Evolutionary conservation across 2,797 vertebrate genomes (phyloP), one percentile per base, ranked within the genome.

Genomic region (Arnoldichthys spilopterus): DNA sequence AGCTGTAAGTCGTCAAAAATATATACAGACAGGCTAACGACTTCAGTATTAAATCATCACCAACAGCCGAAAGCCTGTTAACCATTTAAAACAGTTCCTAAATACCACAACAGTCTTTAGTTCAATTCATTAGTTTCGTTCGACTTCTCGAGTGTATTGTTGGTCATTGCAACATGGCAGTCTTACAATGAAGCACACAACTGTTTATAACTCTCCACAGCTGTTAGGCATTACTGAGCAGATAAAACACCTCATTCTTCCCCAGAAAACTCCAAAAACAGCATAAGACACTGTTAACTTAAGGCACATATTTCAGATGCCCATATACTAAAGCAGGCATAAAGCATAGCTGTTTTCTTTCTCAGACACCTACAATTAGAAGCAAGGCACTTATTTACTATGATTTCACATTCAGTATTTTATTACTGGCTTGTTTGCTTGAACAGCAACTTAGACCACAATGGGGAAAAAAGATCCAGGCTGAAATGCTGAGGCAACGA

Each of bases 221-320:
- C 85, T 82, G 80, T 76, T 72, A 82, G 66, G 43, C 68, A 77
- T 84, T 84, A 83, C 51, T 28, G 51, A 61, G 47, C 63, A 80
- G 68, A 83, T 79, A 75, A 84, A 84, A 77, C 70, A 45, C 76
- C 69, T 70, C 54, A 59, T 74, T 80, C 63, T 76, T 78, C 20
- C 37, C 56, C 45, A 61, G 63, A 74, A 40, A 43, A 76, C 58
- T 63, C 54, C 15, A 28, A 69, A 73, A 69, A 47, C 53, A 74
- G 63, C 43, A 32, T 63, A 76, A 72, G 47, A 76, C 61, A n/a
- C 43, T 51, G 69, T 54, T 82, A 72, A 77, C 49, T 56, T 59
- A 30, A 32, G 30, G 18, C 30, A 59, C 40, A n/a, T 72, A 49
- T 30, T 71, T 82, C 69, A 73, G n/a, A 85, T 34, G 61, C 49